Percentiles rank a stretch among this genome's conserved stretches.
phyloP scores from a whole-genome alignment of 2,888 invertebrate genomes.

The Pammene fasciana region DNA sequence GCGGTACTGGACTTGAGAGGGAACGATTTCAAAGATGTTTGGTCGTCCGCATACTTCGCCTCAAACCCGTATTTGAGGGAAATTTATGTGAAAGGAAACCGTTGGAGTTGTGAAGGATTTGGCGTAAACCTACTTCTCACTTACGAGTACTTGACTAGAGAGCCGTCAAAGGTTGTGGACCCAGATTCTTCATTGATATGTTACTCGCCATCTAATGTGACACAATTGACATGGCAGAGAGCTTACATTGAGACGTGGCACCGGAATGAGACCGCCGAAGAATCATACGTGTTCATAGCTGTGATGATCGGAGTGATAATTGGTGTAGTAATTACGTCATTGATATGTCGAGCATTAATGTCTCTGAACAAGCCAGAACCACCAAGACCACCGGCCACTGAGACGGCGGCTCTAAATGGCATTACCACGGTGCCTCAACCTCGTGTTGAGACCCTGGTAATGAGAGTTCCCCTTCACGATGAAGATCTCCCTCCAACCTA shows the following conservation, averaged over 20 bases:
- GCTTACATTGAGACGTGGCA: conserved; percentile 88
- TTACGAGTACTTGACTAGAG: conserved; percentile 84
- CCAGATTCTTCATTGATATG: conserved; percentile 82
- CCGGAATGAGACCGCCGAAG: conserved; percentile 60
- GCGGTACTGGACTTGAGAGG: conserved; percentile 87
- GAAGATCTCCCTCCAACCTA: conserved; percentile 87
- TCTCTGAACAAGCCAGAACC: conserved; percentile 67
- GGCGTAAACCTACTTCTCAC: conserved; percentile 82
- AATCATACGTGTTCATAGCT: conserved; percentile 83
- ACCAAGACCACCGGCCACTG: conserved; percentile 60
- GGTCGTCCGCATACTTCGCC: conserved; percentile 84
- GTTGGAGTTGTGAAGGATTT: conserved; percentile 89
- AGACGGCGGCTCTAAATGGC: conserved; percentile 71
- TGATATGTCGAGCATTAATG: conserved; percentile 81
- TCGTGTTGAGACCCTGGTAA: conserved; percentile 62
- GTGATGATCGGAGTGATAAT: conserved; percentile 80
- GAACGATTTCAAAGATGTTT: conserved; percentile 86
- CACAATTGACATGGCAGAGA: conserved; percentile 86
- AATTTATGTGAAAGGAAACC: conserved; percentile 87
- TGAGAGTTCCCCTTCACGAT: conserved; percentile 64
- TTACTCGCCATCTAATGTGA: conserved; percentile 85
- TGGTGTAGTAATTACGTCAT: conserved; percentile 80
- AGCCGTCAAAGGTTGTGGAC: conserved; percentile 77
- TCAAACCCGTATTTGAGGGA: conserved; percentile 83
- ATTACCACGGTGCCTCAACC: conserved; percentile 58